phyloP scores from a whole-genome alignment of 2,888 invertebrate genomes.

The Cacoxenus indagator region DNA sequence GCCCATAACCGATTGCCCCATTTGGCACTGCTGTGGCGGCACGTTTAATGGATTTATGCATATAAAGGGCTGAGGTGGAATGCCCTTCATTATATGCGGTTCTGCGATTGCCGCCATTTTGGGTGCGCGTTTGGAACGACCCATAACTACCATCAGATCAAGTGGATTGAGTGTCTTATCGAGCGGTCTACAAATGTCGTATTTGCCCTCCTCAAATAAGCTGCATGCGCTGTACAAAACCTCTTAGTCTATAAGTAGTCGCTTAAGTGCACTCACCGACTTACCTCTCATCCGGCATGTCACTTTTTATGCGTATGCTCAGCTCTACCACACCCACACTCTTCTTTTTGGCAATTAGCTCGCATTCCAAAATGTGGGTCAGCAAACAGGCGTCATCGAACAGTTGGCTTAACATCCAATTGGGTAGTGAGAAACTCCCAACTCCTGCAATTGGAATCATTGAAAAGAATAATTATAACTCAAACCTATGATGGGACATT shows the following conservation, averaged over 20 bases:
- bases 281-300: conserved; percentile 52
- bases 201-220: conserved; percentile 37
- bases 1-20: neutral
- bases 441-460: conserved; percentile 33
- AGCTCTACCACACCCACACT: conserved; percentile 42
- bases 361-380: conserved; percentile 39
- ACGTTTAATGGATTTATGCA: conserved; percentile 27
- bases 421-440: conserved; percentile 43
- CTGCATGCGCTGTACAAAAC: neutral
- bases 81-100: conserved; percentile 43
- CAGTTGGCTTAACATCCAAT: conserved; percentile 42
- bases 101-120: conserved; percentile 40
- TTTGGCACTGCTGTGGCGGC: neutral
- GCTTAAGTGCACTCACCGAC: conserved; percentile 11
- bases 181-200: conserved; percentile 48
- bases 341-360: conserved; percentile 30
- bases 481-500: neutral
- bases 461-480: neutral
- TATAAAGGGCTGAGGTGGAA: conserved; percentile 37
- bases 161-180: conserved; percentile 50
- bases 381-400: conserved; percentile 41
- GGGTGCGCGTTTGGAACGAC: conserved; percentile 45
- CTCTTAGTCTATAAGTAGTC: neutral
- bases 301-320: conserved; percentile 44
- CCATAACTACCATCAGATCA: conserved; percentile 57